phyloP scores from a whole-genome alignment of 2,888 invertebrate species.

The Hirtodrosophila duncani region DNA sequence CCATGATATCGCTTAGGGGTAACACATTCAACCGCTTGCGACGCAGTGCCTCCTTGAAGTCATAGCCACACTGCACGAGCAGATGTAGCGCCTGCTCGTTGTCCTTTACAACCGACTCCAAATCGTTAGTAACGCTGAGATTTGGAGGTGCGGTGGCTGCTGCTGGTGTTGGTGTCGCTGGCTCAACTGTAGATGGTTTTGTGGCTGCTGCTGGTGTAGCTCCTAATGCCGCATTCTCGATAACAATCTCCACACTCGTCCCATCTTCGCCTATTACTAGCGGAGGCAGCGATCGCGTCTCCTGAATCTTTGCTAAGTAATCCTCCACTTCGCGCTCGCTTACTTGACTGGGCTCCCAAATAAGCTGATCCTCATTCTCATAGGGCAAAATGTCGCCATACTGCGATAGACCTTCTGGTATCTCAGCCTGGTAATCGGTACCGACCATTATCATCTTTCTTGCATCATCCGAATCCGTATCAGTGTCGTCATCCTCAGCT shows the following conservation, averaged over 20 bases:
- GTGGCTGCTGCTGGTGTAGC: background rate
- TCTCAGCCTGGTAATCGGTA: slow-evolving; percentile 93
- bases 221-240: slow-evolving; percentile 5
- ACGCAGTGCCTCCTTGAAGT: slow-evolving; percentile 94
- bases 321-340: slow-evolving; percentile 87
- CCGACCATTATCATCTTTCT: slow-evolving; percentile 93
- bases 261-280: slow-evolving; percentile 22
- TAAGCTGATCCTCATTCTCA: slow-evolving; percentile 95
- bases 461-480: slow-evolving; percentile 69
- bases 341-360: slow-evolving; percentile 93
- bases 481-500: slow-evolving; percentile 78
- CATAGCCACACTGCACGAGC: slow-evolving; percentile 95
- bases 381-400: slow-evolving; percentile 97
- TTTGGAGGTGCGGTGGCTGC: background rate
- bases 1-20: slow-evolving; percentile 86
- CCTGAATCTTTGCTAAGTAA: slow-evolving; percentile 82
- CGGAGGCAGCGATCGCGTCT: slow-evolving; percentile 46
- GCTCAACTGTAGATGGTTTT: background rate
- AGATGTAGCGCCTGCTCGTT: slow-evolving; percentile 94
- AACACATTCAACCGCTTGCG: slow-evolving; percentile 87
- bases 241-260: background rate
- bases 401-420: slow-evolving; percentile 93
- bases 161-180: background rate
- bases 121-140: slow-evolving; percentile 26
- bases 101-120: slow-evolving; percentile 79